Evolutionary conservation across 2,888 invertebrate genomes (phyloP).

Genomic region (Polydrusus cervinus): DNA sequence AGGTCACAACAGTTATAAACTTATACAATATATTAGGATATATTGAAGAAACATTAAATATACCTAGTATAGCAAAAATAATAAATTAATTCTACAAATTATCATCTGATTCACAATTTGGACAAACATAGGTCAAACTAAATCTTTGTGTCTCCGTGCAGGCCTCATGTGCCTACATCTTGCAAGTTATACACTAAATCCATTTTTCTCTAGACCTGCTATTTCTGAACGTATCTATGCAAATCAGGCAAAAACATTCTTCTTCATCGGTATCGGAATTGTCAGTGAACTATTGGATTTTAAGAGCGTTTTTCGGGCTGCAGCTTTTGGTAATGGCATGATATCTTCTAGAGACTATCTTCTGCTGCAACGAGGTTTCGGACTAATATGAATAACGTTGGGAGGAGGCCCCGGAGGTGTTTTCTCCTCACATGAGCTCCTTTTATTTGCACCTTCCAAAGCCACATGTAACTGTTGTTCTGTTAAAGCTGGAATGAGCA

Average conservation of each 20-base stretch:
- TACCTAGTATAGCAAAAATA: no score
- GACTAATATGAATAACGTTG: not conserved
- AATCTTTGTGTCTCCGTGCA: not conserved
- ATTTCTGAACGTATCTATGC: not conserved
- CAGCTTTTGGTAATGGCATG: no score
- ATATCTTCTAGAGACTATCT: not conserved
- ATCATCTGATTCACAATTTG: slow-evolving; percentile 18
- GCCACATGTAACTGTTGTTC: not conserved
- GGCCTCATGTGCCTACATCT: slow-evolving; percentile 16
- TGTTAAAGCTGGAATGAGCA: not conserved
- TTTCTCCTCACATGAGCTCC: not conserved
- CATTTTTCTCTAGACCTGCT: slow-evolving; percentile 30
- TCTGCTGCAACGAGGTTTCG: not conserved
- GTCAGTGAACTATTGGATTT: not conserved
- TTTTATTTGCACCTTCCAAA: not conserved
- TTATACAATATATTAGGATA: no score
- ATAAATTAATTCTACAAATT: not conserved
- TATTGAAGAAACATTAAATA: no score
- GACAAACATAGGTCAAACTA: slow-evolving; percentile 18
- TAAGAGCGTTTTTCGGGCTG: not conserved
- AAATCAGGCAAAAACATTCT: slow-evolving; percentile 26
- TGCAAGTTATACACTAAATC: slow-evolving; percentile 15
- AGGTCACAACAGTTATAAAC: no score
- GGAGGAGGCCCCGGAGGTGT: slow-evolving; percentile 1
- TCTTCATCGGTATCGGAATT: not conserved